Percentiles rank a stretch among this genome's conserved stretches.
Evolutionary conservation across 2,888 invertebrate genomes (phyloP).

Genomic region (Ectropis crepuscularia): DNA sequence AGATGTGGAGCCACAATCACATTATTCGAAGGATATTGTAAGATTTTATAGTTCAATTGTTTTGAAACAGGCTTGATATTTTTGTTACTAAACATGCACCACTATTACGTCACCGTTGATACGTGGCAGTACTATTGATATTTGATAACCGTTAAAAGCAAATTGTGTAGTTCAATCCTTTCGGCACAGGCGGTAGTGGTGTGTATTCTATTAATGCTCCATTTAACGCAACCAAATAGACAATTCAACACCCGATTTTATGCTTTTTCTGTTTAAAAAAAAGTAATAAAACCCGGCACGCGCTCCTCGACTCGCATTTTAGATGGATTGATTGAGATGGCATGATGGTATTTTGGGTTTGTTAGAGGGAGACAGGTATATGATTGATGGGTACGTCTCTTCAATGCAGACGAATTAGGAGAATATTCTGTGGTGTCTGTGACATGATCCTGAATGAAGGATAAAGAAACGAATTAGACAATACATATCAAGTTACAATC

Average conservation of each 20-base stretch:
- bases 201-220: conserved; percentile 22
- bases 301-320: conserved; percentile 72
- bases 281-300: conserved; percentile 69
- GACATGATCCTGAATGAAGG: conserved; percentile 48
- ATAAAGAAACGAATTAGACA: conserved; percentile 22
- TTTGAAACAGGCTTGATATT: too few relatives aligned
- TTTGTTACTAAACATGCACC: too few relatives aligned
- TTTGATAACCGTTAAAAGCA: too few relatives aligned
- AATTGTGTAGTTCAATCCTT: too few relatives aligned
- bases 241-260: conserved; percentile 67
- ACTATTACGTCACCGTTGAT: too few relatives aligned
- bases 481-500: too few relatives aligned
- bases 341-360: conserved; percentile 24
- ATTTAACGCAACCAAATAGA: conserved; percentile 58
- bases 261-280: conserved; percentile 74
- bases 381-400: conserved; percentile 73
- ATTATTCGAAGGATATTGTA: too few relatives aligned
- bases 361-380: conserved; percentile 55
- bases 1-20: too few relatives aligned
- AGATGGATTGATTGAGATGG: conserved; percentile 60
- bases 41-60: too few relatives aligned
- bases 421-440: conserved; percentile 70
- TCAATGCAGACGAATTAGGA: conserved; percentile 80
- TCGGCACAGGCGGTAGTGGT: too few relatives aligned
- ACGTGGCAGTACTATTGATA: too few relatives aligned